Conservation (phyloP, 2,113 vertebrate species). For the Oreochromis niloticus region DNA sequence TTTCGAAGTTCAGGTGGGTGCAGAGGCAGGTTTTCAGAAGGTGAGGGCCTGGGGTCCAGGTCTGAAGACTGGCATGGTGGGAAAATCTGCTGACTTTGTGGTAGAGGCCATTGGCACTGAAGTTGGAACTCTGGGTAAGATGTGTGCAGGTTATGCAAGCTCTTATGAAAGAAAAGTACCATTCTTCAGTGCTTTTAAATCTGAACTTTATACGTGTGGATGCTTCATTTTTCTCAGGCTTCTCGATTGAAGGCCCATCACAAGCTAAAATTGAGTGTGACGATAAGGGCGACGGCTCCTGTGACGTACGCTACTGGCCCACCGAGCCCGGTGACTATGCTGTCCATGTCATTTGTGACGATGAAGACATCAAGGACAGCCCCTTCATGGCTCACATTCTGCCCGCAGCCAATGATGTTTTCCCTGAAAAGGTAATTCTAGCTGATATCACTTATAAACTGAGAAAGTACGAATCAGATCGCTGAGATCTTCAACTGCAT, state of each 20-base stretch:
- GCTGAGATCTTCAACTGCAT: neutral
- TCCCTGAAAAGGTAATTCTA: conserved; percentile 83
- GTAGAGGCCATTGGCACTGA: conserved; percentile 92
- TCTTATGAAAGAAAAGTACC: neutral
- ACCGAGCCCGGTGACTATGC: conserved; percentile 89
- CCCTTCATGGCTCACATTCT: conserved; percentile 92
- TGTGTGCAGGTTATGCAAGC: neutral
- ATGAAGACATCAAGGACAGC: conserved; percentile 91
- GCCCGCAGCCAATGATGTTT: conserved; percentile 78
- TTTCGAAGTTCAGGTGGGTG: conserved; percentile 85
- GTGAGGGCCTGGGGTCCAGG: conserved; percentile 95
- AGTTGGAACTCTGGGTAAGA: conserved; percentile 89
- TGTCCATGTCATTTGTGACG: conserved; percentile 92
- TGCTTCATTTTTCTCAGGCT: conserved; percentile 69
- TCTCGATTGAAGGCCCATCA: conserved; percentile 92
- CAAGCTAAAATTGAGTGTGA: conserved; percentile 95
- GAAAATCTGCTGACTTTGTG: conserved; percentile 92
- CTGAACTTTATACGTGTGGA: neutral
- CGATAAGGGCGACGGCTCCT: conserved; percentile 89
- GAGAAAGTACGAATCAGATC: neutral
- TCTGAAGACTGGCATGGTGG: conserved; percentile 88
- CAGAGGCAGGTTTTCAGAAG: conserved; percentile 83
- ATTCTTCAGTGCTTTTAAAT: neutral
- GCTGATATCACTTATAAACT: neutral
- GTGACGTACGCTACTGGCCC: conserved; percentile 93